Conservation (phyloP, 2,113 vertebrate species). For the Phoenicopterus ruber region DNA sequence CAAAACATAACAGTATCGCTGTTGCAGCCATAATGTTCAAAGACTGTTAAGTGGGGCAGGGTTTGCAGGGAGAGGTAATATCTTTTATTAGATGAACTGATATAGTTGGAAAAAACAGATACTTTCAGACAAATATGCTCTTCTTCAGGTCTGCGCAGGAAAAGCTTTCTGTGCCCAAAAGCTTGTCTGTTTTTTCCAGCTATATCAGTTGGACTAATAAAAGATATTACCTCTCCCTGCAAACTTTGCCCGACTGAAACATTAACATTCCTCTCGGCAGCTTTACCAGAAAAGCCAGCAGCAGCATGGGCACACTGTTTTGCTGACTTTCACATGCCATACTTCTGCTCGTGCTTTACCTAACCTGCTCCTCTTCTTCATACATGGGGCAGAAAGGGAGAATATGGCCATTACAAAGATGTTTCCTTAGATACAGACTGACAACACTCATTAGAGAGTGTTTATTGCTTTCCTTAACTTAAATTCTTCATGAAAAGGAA, state of each 20-base stretch:
- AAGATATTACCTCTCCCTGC: neutral
- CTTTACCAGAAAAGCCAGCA: neutral
- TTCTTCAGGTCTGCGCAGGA: neutral
- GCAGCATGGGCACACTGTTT: accelerated
- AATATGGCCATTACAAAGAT: neutral
- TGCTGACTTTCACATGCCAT: neutral
- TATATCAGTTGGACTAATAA: neutral
- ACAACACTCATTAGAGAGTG: neutral
- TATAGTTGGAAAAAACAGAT: neutral
- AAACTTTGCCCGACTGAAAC: neutral
- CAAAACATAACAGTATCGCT: neutral
- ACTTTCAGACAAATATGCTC: neutral
- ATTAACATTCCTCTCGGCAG: neutral
- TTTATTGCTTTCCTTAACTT: neutral
- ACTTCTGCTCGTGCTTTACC: neutral
- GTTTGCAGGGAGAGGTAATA: neutral
- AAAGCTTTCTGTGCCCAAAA: neutral
- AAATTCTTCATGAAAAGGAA: neutral
- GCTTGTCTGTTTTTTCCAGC: neutral
- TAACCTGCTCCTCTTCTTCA: neutral
- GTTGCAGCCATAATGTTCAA: neutral
- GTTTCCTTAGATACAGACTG: neutral
- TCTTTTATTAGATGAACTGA: neutral
- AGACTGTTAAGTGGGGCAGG: neutral
- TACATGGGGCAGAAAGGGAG: neutral